Evolutionary conservation across 2,888 invertebrate genomes (phyloP).

Genomic region (Andrena trimmerana): DNA sequence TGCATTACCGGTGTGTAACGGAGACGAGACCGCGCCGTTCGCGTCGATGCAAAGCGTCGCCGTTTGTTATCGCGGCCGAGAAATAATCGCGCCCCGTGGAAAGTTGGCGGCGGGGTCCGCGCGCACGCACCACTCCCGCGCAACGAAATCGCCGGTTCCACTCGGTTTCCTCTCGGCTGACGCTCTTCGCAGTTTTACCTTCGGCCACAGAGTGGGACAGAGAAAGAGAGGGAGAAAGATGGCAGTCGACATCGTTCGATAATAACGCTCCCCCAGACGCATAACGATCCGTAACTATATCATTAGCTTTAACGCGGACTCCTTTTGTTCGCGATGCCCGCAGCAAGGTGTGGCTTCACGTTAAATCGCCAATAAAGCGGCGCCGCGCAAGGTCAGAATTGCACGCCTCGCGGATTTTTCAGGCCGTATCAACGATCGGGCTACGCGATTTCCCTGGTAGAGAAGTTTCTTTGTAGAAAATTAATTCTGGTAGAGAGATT

Average conservation of each 20-base stretch:
- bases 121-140: slow-evolving; percentile 18
- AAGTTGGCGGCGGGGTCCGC: background rate
- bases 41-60: slow-evolving; percentile 16
- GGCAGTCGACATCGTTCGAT: slow-evolving; percentile 39
- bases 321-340: slow-evolving; percentile 68
- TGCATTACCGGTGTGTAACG: slow-evolving; percentile 57
- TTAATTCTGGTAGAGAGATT: background rate
- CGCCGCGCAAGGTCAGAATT: slow-evolving; percentile 68
- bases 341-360: slow-evolving; percentile 68
- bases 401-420: slow-evolving; percentile 59
- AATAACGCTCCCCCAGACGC: slow-evolving; percentile 60
- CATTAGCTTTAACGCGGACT: slow-evolving; percentile 61
- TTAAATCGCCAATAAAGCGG: slow-evolving; percentile 70
- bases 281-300: slow-evolving; percentile 69
- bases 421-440: background rate
- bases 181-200: slow-evolving; percentile 14
- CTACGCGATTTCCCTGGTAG: slow-evolving; percentile 6
- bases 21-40: background rate
- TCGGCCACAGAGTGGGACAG: background rate
- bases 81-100: background rate
- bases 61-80: background rate
- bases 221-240: slow-evolving; percentile 13
- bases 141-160: slow-evolving; percentile 29
- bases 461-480: background rate
- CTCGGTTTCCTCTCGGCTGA: slow-evolving; percentile 14